Base-by-base conservation (phyloP, 2,888 invertebrate species). In the Cataglyphis rosenhaueri region DNA sequence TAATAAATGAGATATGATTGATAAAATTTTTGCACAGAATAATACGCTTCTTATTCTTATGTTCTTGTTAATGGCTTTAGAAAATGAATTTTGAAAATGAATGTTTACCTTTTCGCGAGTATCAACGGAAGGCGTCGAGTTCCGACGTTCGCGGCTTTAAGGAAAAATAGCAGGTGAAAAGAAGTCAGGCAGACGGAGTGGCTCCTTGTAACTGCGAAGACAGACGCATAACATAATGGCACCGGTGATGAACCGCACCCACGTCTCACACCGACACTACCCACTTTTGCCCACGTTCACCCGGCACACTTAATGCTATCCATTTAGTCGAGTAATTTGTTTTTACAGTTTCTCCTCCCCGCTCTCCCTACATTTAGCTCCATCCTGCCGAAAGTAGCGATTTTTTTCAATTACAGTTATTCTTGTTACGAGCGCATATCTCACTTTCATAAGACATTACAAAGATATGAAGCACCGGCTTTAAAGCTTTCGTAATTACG, bases 261-360 rank as follows among this genome's bases (percentile, higher is more conserved):
- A 87, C 86, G 91, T 86, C 85, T 90, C 89, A 88, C 90, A 84
- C 86, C 81, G 78, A 84, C 84, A 62, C 89, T 88, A 61, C 88
- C 90, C 88, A 89, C 90, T 89, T 88, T 83, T 87, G 84, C 84
- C 89, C 83, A 83, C 86, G 87, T 87, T 85, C 86, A 89, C 89
- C 90, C 91, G 86, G 87, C 89, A 79, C 73, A 83, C 74, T 83
- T 85, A 75, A 87, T 86, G 87, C 91, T 87, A 86, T 85, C 90
- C 90, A 91, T 90, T 92, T 91, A 90, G 89, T 83, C 82, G 85
- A 88, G 89, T 90, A 92, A 91, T 91, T 90, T 90, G 91, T 91
- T 91, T 90, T 90, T 90, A 81, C 84, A 76, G 75, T 82, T 86
- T 85, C 76, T 84, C 82, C 84, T 81, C 79, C 59, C 81, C 57